These are phyloP conservation scores for Malurus splendens DNA, from an alignment of 2,797 vertebrate species.

Conservation along the genomic window DNA sequence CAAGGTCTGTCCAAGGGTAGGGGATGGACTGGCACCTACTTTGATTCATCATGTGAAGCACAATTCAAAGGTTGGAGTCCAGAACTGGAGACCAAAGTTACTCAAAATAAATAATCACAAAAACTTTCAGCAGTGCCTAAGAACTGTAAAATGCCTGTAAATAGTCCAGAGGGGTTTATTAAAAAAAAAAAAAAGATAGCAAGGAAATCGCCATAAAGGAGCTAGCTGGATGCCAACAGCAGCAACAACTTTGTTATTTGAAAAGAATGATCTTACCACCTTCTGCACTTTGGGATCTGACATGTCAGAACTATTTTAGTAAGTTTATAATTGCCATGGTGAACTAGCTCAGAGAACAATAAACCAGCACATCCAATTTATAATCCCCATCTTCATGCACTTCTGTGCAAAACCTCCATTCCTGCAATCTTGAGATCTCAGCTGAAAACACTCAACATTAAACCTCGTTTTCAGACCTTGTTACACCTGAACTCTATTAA, in stretches of 20 bases:
- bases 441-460: constrained; percentile 23
- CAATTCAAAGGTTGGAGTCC: not conserved
- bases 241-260: not conserved
- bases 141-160: not conserved
- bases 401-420: constrained; percentile 15
- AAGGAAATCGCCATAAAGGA: not conserved
- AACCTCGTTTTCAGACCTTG: not conserved
- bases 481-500: not conserved
- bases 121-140: not conserved
- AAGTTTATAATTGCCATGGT: not conserved
- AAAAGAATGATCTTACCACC: not conserved
- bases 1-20: not conserved
- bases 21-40: not conserved
- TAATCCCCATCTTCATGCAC: not conserved
- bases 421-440: constrained; percentile 37
- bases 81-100: not conserved
- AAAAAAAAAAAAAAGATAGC: not conserved
- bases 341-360: constrained; percentile 26
- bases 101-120: not conserved
- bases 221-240: not conserved
- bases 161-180: not conserved
- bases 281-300: not conserved
- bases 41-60: not conserved
- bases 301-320: not conserved
- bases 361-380: constrained; percentile 19